These are phyloP conservation scores for Coronaproctus castanopsis DNA, from an alignment of 2,888 invertebrate species.

Conservation along the genomic window DNA sequence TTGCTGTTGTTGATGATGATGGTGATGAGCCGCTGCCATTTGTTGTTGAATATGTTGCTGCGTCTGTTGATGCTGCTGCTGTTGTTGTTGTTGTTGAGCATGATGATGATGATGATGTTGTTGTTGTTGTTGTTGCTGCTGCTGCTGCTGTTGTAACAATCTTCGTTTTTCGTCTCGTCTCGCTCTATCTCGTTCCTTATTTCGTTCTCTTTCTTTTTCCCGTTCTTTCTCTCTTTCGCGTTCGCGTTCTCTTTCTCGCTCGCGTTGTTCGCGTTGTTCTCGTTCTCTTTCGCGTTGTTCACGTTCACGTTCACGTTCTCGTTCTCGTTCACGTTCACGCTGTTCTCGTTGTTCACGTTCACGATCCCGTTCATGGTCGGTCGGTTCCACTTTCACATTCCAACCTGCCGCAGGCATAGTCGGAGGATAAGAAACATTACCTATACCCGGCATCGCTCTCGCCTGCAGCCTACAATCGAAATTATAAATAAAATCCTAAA, in stretches of 20 bases:
- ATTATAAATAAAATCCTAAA: no score
- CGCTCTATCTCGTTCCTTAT: constrained; percentile 19
- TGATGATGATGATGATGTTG: constrained; percentile 2
- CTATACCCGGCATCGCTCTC: constrained; percentile 26
- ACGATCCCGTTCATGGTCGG: constrained; percentile 31
- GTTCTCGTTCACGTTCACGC: constrained; percentile 24
- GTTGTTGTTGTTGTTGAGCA: constrained; percentile 10
- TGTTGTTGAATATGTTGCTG: constrained; percentile 26
- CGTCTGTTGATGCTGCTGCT: constrained; percentile 21
- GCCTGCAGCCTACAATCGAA: constrained; percentile 32
- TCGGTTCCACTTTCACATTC: constrained; percentile 44
- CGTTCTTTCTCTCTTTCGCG: constrained; percentile 27
- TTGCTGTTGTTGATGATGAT: constrained; percentile 21
- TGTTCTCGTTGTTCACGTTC: constrained; percentile 29
- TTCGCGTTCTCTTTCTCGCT: constrained; percentile 29
- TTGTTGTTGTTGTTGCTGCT: constrained; percentile 17
- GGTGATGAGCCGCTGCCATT: constrained; percentile 17
- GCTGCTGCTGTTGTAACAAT: constrained; percentile 29
- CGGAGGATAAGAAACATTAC: constrained; percentile 16
- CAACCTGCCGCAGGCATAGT: constrained; percentile 34
- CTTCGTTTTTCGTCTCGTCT: constrained; percentile 30
- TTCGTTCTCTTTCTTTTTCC: constrained; percentile 23
- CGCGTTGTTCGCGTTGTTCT: no score
- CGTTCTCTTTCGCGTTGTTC: constrained; percentile 28
- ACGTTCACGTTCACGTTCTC: constrained; percentile 20